Evolutionary conservation across 2,888 invertebrate genomes (phyloP).

Genomic region (Andrena hattorfiana): DNA sequence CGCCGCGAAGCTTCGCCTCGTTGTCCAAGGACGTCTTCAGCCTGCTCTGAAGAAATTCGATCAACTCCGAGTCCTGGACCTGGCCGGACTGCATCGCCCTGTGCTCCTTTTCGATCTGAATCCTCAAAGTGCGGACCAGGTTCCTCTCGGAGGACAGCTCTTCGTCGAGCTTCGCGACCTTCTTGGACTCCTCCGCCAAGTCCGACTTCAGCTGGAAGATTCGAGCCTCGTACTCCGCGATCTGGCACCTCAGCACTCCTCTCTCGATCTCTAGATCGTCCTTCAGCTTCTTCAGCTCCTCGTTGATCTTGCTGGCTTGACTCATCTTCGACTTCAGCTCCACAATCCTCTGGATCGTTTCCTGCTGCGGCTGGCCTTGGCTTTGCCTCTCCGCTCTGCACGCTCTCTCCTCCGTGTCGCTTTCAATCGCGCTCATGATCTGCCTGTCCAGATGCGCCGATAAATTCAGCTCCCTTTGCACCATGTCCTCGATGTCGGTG

Average conservation of each 20-base stretch:
- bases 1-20: constrained; percentile 88
- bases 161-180: constrained; percentile 75
- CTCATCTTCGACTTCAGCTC: constrained; percentile 69
- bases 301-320: constrained; percentile 76
- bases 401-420: constrained; percentile 77
- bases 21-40: constrained; percentile 88
- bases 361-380: neutral
- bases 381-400: constrained; percentile 4
- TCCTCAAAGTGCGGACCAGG: constrained; percentile 75
- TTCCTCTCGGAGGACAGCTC: constrained; percentile 78
- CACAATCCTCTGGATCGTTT: constrained; percentile 22
- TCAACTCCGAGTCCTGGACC: constrained; percentile 78
- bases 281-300: constrained; percentile 77
- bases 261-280: constrained; percentile 80
- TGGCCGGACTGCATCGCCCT: constrained; percentile 71
- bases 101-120: constrained; percentile 77
- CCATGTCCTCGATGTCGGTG: constrained; percentile 82
- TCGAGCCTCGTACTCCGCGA: constrained; percentile 80
- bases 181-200: constrained; percentile 78
- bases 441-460: constrained; percentile 88
- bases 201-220: constrained; percentile 80
- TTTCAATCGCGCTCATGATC: constrained; percentile 87
- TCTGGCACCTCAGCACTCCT: constrained; percentile 80
- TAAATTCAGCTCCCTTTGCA: constrained; percentile 87
- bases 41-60: constrained; percentile 79